Evolutionary conservation across 2,797 vertebrate species (phyloP), one percentile per base, ranked within the genome.

Genomic region (Epinephelus malabaricus): DNA sequence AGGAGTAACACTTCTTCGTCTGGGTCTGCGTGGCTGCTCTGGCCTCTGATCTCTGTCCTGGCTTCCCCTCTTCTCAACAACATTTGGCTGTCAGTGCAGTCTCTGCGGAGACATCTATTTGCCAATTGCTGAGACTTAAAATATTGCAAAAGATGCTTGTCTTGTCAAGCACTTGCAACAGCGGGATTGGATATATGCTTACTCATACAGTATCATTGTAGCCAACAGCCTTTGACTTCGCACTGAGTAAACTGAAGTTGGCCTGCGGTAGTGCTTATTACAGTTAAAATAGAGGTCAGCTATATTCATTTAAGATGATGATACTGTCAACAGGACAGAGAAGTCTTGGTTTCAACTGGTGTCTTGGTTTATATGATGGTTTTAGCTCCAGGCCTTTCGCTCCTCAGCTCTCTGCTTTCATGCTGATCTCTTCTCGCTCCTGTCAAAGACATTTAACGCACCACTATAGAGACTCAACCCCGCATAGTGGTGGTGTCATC

Each of bases 141-240:
- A 83, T 88, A 86, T 88, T 93, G 87, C 89, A 88, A 89, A 88
- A 91, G 71, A 85, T 78, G 84, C 81, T 79, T 69, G 78, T 88
- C 82, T 82, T 83, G 80, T 87, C 79, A 77, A 82, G 69, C 67
- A 60, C 78, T 88, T 87, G 82, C 83, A 81, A 84, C 74, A 82
- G 73, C 25, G 15, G 68, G 66, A 84, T 71, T 80, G 86, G 69
- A 85, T 83, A 86, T 85, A 75, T 83, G 81, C 86, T 85, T 88
- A 82, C 83, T 74, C 79, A 51, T 6, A 75, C 81, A 80, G 76
- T 75, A 27, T 67, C 63, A 78, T 73, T 74, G 78, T 46, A 46
- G 84, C 82, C 82, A 85, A 45, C 62, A 79, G 40, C 54, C 46
- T 87, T 85, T 79, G 58, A 76, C 80, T 84, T 79, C 69, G 61